These are phyloP conservation scores for Malurus leucopterus DNA, from an alignment of 2,797 vertebrate species.

Conservation along the genomic window DNA sequence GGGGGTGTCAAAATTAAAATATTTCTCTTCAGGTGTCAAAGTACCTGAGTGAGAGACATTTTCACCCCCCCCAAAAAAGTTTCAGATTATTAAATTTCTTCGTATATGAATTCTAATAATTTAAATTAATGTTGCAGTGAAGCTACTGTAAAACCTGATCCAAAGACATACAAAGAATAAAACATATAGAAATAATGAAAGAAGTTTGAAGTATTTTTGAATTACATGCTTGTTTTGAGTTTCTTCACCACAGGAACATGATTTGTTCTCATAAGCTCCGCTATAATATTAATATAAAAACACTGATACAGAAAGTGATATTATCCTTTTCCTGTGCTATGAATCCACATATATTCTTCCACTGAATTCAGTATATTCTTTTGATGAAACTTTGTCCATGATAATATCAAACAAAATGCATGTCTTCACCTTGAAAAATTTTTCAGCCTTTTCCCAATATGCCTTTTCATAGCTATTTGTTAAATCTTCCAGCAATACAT, in stretches of 20 bases:
- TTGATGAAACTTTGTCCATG: background rate
- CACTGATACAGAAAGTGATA: background rate
- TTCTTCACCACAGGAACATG: background rate
- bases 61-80: rapidly evolving
- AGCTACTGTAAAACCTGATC: background rate
- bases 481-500: background rate
- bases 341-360: background rate
- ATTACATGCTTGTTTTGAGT: background rate
- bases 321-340: background rate
- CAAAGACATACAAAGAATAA: background rate
- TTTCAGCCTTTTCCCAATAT: background rate
- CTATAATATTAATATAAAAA: background rate
- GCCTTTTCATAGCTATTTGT: background rate
- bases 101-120: background rate
- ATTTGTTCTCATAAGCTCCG: rapidly evolving
- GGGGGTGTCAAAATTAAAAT: background rate
- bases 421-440: background rate
- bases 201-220: background rate
- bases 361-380: background rate
- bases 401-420: background rate
- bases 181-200: background rate
- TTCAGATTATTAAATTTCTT: background rate
- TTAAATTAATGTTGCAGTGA: background rate
- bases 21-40: background rate
- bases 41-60: background rate